These are phyloP conservation scores for Chrysina gloriosa DNA, from an alignment of 2,888 invertebrate genomes.

Conservation along the genomic window DNA sequence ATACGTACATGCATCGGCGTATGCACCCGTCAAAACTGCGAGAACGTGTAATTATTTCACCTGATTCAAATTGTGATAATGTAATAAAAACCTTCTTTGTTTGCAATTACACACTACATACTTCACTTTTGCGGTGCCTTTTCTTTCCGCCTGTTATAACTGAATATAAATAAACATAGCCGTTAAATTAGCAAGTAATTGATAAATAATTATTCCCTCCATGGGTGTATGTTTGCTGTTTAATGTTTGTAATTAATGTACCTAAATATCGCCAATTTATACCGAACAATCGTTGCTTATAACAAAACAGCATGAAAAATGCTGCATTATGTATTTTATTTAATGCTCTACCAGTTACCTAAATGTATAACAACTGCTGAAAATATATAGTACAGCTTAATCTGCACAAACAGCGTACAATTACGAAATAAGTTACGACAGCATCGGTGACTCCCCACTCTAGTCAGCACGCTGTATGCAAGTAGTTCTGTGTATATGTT, in stretches of 20 bases:
- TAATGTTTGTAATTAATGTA: no score
- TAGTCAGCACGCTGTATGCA: no score
- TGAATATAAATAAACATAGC: not conserved
- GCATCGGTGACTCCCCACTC: no score
- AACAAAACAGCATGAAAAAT: no score
- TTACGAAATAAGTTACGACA: no score
- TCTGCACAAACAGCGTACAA: no score
- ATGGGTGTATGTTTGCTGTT: not conserved
- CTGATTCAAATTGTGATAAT: not conserved
- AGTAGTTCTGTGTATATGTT: no score
- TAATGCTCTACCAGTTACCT: no score
- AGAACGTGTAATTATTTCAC: not conserved
- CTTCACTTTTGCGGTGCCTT: not conserved
- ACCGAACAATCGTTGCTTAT: not conserved
- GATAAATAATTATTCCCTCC: not conserved
- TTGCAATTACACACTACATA: not conserved
- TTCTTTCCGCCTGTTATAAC: not conserved
- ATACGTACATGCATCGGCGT: not conserved
- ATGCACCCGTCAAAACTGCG: not conserved
- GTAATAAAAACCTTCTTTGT: not conserved
- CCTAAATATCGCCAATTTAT: no score
- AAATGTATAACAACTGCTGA: not conserved
- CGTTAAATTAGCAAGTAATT: not conserved
- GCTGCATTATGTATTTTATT: no score
- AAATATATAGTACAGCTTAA: no score